Conservation (phyloP, 2,888 invertebrate genomes). For the Entomobrya multifasciata region DNA sequence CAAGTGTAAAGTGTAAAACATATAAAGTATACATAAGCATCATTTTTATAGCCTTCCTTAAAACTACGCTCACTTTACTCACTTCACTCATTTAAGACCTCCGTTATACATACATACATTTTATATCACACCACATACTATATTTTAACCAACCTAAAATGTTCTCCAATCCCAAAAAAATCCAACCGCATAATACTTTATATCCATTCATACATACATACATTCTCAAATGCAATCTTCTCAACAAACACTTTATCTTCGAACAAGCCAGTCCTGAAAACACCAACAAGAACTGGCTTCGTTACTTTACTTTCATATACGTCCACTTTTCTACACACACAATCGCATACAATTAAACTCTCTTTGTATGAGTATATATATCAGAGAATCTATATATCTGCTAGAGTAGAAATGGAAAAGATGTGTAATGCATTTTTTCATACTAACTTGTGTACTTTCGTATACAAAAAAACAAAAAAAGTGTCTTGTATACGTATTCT, state of each 20-base stretch:
- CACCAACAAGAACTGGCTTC: constrained; percentile 19
- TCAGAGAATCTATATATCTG: not conserved
- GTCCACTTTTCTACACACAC: not conserved
- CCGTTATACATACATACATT: not conserved
- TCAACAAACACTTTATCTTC: not conserved
- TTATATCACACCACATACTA: too few relatives aligned
- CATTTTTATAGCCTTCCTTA: too few relatives aligned
- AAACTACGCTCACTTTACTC: too few relatives aligned
- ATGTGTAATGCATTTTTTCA: too few relatives aligned
- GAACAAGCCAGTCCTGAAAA: constrained; percentile 2
- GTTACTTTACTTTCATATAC: constrained; percentile 26
- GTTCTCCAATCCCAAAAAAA: not conserved
- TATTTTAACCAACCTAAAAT: not conserved
- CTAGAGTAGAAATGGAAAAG: not conserved
- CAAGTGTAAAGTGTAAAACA: too few relatives aligned
- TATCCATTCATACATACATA: not conserved
- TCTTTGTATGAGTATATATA: not conserved
- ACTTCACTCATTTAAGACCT: too few relatives aligned
- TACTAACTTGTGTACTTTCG: too few relatives aligned
- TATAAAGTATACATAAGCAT: too few relatives aligned
- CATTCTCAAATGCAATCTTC: not conserved
- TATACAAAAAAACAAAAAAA: too few relatives aligned
- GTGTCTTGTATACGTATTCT: too few relatives aligned
- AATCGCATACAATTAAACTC: not conserved
- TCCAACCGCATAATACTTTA: not conserved